Conservation (phyloP, 2,113 vertebrate genomes). For the Toxotes jaculatrix region DNA sequence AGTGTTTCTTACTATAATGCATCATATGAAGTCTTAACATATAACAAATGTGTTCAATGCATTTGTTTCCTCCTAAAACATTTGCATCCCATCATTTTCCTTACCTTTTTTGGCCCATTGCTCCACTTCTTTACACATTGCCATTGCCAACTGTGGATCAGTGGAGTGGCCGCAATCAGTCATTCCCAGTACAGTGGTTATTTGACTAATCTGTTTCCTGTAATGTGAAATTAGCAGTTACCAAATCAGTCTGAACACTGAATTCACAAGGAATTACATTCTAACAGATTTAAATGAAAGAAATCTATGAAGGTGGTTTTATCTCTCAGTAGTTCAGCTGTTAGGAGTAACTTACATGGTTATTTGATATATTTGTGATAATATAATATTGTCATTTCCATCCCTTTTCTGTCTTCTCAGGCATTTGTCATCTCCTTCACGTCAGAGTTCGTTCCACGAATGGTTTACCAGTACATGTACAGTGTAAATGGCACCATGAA, state of each 20-base stretch:
- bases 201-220: not conserved
- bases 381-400: not conserved
- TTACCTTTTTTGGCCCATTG: too few species aligned
- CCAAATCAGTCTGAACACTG: not conserved
- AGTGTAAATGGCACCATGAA: conserved; percentile 93
- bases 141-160: too few species aligned
- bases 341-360: not conserved
- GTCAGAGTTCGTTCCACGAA: conserved; percentile 96
- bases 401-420: conserved; percentile 74
- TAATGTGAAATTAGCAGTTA: not conserved
- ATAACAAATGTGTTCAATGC: too few species aligned
- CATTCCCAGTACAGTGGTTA: not conserved
- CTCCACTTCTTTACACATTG: too few species aligned
- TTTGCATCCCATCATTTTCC: too few species aligned
- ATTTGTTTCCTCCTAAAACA: too few species aligned
- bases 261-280: not conserved
- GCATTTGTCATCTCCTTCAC: conserved; percentile 98
- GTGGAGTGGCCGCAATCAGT: not conserved
- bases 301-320: not conserved
- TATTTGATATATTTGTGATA: not conserved
- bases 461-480: conserved; percentile 95
- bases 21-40: too few species aligned
- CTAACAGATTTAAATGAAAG: too few species aligned
- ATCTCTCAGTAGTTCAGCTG: not conserved
- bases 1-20: too few species aligned